These are phyloP conservation scores for Phaedon cochleariae DNA, from an alignment of 2,888 invertebrate species.

Conservation along the genomic window DNA sequence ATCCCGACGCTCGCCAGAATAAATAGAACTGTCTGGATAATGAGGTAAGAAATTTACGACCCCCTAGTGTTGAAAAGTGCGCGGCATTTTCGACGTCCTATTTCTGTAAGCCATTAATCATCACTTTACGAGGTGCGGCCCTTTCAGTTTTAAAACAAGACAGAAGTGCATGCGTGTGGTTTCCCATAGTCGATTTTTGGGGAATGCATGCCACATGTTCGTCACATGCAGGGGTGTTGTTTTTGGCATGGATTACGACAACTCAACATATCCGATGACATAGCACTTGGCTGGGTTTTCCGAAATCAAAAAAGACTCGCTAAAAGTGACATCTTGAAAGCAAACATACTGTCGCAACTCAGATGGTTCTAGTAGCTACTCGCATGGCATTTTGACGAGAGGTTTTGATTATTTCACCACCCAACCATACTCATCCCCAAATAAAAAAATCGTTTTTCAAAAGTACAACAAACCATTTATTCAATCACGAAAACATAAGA, in stretches of 20 bases:
- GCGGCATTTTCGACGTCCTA: neutral
- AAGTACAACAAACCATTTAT: no score
- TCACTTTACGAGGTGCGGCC: neutral
- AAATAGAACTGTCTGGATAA: neutral
- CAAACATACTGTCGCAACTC: no score
- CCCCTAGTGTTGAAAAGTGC: neutral
- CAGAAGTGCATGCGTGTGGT: constrained; percentile 8
- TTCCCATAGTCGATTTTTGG: neutral
- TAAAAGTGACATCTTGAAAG: no score
- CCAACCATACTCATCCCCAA: no score
- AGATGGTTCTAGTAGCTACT: no score
- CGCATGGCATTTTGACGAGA: no score
- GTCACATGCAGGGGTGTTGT: constrained; percentile 22
- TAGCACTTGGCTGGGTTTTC: no score
- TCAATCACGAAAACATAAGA: no score
- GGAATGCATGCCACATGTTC: constrained; percentile 12
- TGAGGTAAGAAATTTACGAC: neutral
- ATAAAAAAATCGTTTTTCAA: no score
- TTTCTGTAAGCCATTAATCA: neutral
- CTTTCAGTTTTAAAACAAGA: neutral
- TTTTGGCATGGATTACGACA: neutral
- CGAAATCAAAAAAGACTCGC: no score
- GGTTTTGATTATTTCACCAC: no score
- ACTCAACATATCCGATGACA: neutral
- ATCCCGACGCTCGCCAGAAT: neutral